Evolutionary conservation across 2,797 vertebrate species (phyloP).

Genomic region (Semaprochilodus insignis): DNA sequence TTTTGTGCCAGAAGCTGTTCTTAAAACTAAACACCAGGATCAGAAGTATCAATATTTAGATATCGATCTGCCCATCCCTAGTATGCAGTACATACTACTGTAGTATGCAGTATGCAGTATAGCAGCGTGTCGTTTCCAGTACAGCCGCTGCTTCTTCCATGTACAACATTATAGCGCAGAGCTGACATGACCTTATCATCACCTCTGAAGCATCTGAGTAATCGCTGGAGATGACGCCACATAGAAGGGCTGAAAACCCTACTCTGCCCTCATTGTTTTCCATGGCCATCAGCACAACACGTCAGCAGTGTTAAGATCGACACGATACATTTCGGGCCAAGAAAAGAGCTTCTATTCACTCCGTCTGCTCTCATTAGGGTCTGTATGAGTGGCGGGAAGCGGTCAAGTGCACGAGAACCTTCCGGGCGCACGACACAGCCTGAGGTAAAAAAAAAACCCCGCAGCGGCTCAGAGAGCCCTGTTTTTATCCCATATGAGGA

Average conservation of each 20-base stretch:
- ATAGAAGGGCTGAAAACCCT: not conserved
- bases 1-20: too few species aligned
- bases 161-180: not conserved
- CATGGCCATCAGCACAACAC: not conserved
- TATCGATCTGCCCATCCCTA: too few species aligned
- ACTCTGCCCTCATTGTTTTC: constrained; percentile 24
- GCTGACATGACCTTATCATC: not conserved
- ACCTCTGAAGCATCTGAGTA: not conserved
- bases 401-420: constrained; percentile 5
- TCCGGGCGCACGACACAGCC: not conserved
- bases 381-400: constrained; percentile 9
- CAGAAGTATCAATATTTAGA: too few species aligned
- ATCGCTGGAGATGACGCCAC: not conserved
- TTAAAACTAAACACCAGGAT: too few species aligned
- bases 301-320: constrained; percentile 33
- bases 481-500: not conserved
- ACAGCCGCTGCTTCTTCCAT: too few species aligned
- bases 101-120: too few species aligned
- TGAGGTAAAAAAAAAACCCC: not conserved
- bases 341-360: constrained; percentile 35
- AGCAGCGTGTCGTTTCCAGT: too few species aligned
- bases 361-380: constrained; percentile 49
- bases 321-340: constrained; percentile 45
- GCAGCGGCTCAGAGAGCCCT: too few species aligned
- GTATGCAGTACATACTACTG: too few species aligned